Evolutionary conservation across 2,797 vertebrate genomes (phyloP).

Genomic region (Girardinus metallicus): DNA sequence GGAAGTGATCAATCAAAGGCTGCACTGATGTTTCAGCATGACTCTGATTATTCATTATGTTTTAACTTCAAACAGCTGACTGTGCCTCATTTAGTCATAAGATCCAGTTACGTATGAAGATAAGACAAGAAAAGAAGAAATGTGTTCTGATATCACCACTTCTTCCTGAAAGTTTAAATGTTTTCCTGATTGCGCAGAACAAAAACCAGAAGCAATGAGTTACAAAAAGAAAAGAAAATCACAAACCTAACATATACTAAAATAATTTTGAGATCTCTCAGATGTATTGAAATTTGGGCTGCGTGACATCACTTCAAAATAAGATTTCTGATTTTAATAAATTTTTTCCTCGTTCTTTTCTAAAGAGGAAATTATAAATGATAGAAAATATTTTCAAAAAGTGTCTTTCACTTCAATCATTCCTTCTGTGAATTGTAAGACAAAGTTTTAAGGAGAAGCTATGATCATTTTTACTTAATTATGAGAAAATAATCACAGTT

Average conservation of each 20-base stretch:
- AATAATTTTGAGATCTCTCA: neutral
- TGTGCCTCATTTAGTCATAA: conserved; percentile 7
- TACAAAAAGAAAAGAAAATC: neutral
- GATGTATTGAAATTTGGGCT: neutral
- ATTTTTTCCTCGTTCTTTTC: too few species aligned
- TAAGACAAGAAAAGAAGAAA: conserved; percentile 1
- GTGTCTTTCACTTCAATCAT: too few species aligned
- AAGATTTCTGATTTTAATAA: too few species aligned
- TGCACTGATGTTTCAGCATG: conserved; percentile 19
- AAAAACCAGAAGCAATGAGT: neutral
- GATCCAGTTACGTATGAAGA: neutral
- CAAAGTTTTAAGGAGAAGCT: too few species aligned
- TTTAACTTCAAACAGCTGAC: conserved; percentile 12
- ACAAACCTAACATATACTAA: neutral
- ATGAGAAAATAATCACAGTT: too few species aligned
- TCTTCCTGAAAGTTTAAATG: neutral
- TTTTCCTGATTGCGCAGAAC: neutral
- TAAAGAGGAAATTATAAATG: too few species aligned
- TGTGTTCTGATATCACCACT: too few species aligned
- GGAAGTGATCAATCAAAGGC: conserved; percentile 1
- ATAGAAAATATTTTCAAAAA: too few species aligned
- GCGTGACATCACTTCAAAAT: too few species aligned
- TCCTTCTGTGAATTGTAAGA: too few species aligned
- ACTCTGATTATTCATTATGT: conserved; percentile 32
- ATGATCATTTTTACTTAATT: too few species aligned